A percentile compares a stretch with the other conserved stretches of the same genome.
Conservation (phyloP, 2,797 vertebrate genomes). For the Molossus molossus region DNA sequence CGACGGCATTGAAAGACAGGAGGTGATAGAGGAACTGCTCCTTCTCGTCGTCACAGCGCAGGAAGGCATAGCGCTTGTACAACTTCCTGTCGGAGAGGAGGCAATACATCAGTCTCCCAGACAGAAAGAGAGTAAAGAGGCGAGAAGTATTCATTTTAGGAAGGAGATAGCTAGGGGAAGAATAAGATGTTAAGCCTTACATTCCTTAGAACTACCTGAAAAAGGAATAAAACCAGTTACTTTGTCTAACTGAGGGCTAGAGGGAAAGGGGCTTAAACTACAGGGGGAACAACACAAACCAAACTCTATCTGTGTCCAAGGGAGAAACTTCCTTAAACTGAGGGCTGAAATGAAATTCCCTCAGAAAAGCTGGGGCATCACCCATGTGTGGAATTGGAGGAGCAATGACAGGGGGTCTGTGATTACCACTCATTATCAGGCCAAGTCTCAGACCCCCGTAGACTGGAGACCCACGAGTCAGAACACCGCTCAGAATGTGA, state of each 20-base stretch:
- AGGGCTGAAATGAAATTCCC: not conserved
- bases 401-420: not conserved
- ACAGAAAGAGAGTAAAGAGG: not conserved
- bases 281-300: not conserved
- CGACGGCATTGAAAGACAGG: conserved; percentile 98
- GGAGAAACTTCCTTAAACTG: not conserved
- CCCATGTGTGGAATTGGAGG: not conserved
- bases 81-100: conserved; percentile 93
- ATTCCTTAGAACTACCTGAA: not conserved
- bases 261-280: not conserved
- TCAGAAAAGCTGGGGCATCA: not conserved
- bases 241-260: not conserved
- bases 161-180: not conserved
- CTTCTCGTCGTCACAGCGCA: conserved; percentile 99
- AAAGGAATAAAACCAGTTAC: conserved; percentile 10
- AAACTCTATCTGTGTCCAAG: not conserved
- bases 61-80: conserved; percentile 99
- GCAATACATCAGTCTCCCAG: conserved; percentile 74
- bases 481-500: conserved; percentile 12
- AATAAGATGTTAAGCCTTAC: not conserved
- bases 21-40: conserved; percentile 99
- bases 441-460: not conserved
- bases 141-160: not conserved
- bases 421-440: not conserved
- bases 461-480: not conserved